Conservation (phyloP, 2,888 invertebrate genomes). For the Eulithis prunata region DNA sequence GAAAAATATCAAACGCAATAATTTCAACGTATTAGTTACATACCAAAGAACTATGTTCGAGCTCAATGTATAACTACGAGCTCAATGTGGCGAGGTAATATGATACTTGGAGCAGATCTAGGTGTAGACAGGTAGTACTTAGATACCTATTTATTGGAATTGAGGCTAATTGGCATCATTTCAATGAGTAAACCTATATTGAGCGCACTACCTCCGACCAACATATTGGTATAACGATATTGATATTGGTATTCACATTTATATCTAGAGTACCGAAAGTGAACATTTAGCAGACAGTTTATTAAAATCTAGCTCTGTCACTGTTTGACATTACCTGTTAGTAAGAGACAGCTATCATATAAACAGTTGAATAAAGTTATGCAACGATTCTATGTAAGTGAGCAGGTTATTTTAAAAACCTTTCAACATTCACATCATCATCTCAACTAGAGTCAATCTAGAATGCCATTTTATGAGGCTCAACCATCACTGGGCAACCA, state of each 20-base stretch:
- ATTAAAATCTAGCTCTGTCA: no score
- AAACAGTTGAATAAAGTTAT: no score
- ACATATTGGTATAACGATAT: not conserved
- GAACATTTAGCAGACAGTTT: no score
- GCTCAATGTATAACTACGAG: conserved; percentile 17
- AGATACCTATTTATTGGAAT: conserved; percentile 11
- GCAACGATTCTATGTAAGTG: no score
- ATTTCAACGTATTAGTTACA: conserved; percentile 1
- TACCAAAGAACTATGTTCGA: not conserved
- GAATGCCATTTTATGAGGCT: no score
- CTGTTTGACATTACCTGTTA: no score
- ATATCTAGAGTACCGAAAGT: no score
- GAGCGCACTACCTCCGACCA: not conserved
- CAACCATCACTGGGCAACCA: no score
- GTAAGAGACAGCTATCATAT: no score
- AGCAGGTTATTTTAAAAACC: no score
- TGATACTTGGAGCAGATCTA: not conserved
- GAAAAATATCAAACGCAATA: not conserved
- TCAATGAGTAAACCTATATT: conserved; percentile 18
- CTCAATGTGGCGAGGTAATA: conserved; percentile 18
- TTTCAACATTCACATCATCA: no score
- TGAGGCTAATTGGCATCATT: conserved; percentile 21
- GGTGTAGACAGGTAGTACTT: conserved; percentile 7
- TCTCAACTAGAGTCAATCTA: no score
- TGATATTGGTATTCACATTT: not conserved